phyloP scores from a whole-genome alignment of 2,888 invertebrate genomes.

The Eumacrocentrus americanus region DNA sequence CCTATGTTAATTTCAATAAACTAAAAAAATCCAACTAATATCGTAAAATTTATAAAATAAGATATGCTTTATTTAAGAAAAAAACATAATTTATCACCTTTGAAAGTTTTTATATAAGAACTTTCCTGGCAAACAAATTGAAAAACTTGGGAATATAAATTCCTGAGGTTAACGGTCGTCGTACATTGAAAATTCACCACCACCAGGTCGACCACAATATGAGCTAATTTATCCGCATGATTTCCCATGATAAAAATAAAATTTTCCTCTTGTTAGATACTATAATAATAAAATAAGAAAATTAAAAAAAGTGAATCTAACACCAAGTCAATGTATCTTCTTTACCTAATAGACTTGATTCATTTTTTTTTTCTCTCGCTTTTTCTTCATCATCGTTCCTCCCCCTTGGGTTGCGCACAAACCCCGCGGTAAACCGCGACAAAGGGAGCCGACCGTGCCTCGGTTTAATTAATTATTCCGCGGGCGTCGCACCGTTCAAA shows the following conservation, averaged over 20 bases:
- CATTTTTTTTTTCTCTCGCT: slow-evolving; percentile 2
- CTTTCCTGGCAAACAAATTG: not conserved
- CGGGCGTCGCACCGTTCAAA: slow-evolving; percentile 40
- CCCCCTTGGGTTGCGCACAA: slow-evolving; percentile 16
- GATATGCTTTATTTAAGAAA: not conserved
- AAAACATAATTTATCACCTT: not conserved
- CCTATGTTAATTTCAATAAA: too few relatives aligned
- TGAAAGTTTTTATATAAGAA: not conserved
- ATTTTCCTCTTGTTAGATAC: not conserved
- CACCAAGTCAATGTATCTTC: too few relatives aligned
- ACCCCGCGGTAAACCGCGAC: slow-evolving; percentile 17
- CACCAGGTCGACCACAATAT: slow-evolving; percentile 21
- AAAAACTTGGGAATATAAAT: not conserved
- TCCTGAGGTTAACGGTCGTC: not conserved
- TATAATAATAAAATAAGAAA: not conserved
- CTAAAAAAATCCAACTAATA: too few relatives aligned
- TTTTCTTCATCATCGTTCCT: not conserved
- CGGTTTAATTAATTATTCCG: slow-evolving; percentile 48
- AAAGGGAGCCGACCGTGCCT: slow-evolving; percentile 21
- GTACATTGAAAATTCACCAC: not conserved
- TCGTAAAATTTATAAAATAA: too few relatives aligned
- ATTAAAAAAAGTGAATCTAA: not conserved
- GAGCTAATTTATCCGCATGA: slow-evolving; percentile 40
- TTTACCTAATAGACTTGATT: not conserved
- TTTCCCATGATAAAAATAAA: slow-evolving; percentile 33